Base-by-base conservation (phyloP, 2,888 invertebrate genomes). In the Drosophila eohydei region DNA sequence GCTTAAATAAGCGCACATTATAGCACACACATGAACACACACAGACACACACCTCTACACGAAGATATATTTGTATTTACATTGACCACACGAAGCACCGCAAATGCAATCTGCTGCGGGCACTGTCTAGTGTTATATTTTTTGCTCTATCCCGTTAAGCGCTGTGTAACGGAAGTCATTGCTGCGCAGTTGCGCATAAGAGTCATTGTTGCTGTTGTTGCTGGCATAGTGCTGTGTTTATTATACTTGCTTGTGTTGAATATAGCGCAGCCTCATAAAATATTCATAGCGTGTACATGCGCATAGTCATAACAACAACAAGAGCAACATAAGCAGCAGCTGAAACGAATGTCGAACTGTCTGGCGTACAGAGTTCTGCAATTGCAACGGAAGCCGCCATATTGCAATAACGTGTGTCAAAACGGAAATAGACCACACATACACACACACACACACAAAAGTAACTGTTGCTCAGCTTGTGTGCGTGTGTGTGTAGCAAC, bases 381-480 rank as follows among this genome's bases (percentile, higher is more conserved):
- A 68, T 79, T 69, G 56, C 69, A 87, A 55, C 87, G 84, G 89
- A 87, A 83, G 87, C 82, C 81, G 86, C 84, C 87, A 88, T 87
- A 83, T 87, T 87, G 89, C 89, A 84, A 86, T 87, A 86, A 79
- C 84, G 78, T 88, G 84, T 86, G 74, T 71, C 67, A 68, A 63
- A 86, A 68, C 84, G 89, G 86, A 86, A 86, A 83, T 88, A 73
- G 71, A 80, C 73, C 44, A 44, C 56, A 44, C 28, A 38, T 30
- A 59, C 32, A 66, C 34, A 48, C 50, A 48, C 38, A 12, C 9
- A 16, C 4, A 4, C 21, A 21, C 9, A 28, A 5, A 61, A 56
- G 56, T 65, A 83, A 83, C 83, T 86, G 87, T 83, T 83, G 86
- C 84, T 50, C 43, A 26, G n/a, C 9, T 9, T 36, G n/a, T 67